Evolutionary conservation across 1,140 invertebrate genomes (phyloP), one percentile per base, ranked within the genome.

Genomic region (Listronotus bonariensis): DNA sequence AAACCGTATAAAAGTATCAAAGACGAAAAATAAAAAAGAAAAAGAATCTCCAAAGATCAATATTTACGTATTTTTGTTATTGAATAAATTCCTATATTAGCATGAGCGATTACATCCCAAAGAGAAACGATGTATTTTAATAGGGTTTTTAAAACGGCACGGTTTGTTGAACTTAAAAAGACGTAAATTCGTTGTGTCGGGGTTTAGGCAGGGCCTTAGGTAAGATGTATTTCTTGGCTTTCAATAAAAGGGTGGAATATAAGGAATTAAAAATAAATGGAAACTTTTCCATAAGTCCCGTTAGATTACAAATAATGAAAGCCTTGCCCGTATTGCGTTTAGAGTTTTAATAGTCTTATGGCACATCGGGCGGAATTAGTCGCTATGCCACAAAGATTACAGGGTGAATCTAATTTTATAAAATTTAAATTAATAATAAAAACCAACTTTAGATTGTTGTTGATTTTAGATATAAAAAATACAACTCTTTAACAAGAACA

Each of bases 221-320:
- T 72, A 71, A 72, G 63, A 67, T 61, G 68, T 68, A 70, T 62
- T 72, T 66, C 63, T 68, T 65, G 64, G 56, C 67, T 75, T 75
- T 73, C 75, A 77, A 77, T 76, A 74, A 75, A 76, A 74, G 70
- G 73, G 74, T 73, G 72, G 71, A 74, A 73, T 74, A 72, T 72
- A 75, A 71, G 75, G 74, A 74, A 74, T 76, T 77, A 74, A 77
- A 76, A 76, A 77, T 74, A 76, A 76, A 77, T 76, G 74, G 72
- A 75, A 76, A 76, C 71, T 74, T 76, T 75, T 74, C 69, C 68
- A 70, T 75, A 74, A 75, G 72, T 71, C 75, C 73, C 52, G 68
- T 65, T 72, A 77, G 74, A 76, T 76, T 74, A 77, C 71, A 76
- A 74, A 74, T 73, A 73, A 75, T 74, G 72, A 75, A 75, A 75